Evolutionary conservation across 2,888 invertebrate species (phyloP).

Genomic region (Aethes cnicana): DNA sequence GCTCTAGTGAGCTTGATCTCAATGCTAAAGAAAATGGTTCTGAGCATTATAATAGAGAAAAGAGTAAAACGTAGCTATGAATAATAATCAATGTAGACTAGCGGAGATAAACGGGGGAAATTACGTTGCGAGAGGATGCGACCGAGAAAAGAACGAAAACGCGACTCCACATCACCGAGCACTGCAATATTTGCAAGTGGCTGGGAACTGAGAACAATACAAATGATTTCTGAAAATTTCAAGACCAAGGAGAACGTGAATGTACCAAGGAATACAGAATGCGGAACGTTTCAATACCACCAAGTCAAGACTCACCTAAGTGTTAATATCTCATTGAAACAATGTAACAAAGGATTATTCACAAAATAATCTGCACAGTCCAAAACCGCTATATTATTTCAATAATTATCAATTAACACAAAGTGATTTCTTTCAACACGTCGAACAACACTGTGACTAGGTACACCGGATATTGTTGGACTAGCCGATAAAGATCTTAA

Average conservation of each 20-base stretch:
- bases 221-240: too few species aligned
- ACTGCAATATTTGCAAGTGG: constrained; percentile 8
- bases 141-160: constrained; percentile 52
- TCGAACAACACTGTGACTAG: constrained; percentile 14
- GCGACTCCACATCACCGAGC: constrained; percentile 37
- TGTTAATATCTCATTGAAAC: too few species aligned
- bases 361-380: too few species aligned
- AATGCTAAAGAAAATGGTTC: constrained; percentile 32
- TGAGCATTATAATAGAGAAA: constrained; percentile 39
- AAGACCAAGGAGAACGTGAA: too few species aligned
- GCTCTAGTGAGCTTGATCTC: too few species aligned
- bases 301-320: too few species aligned
- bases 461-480: constrained; percentile 17
- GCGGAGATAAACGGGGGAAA: constrained; percentile 69
- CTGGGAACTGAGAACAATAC: too few species aligned
- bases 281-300: too few species aligned
- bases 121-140: constrained; percentile 57
- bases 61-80: constrained; percentile 52
- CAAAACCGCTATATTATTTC: too few species aligned
- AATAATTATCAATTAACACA: too few species aligned
- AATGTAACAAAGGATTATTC: too few species aligned
- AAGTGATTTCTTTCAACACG: not conserved
- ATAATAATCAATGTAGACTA: constrained; percentile 53
- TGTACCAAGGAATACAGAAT: too few species aligned
- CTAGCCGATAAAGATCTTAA: constrained; percentile 19